Percentiles rank a stretch among this genome's conserved stretches.
These are phyloP conservation scores for Egretta garzetta DNA, from an alignment of 2,113 vertebrate species.

Conservation along the genomic window DNA sequence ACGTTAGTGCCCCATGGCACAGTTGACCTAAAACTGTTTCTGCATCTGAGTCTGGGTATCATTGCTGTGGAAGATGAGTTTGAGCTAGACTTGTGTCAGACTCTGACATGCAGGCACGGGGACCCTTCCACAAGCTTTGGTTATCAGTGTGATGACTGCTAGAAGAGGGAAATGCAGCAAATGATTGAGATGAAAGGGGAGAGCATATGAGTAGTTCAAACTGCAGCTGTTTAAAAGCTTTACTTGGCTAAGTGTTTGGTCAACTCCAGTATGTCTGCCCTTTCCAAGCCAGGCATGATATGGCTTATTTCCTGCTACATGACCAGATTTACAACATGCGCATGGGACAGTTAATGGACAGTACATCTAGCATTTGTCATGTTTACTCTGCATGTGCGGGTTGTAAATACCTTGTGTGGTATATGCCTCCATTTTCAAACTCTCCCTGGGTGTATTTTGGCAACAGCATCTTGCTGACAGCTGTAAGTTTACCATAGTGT, in stretches of 20 bases:
- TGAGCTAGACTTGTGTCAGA: not conserved
- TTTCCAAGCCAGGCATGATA: not conserved
- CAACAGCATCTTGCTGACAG: not conserved
- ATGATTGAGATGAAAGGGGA: not conserved
- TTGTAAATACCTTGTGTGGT: not conserved
- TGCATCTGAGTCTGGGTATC: not conserved
- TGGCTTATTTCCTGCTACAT: not conserved
- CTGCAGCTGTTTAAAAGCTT: not conserved
- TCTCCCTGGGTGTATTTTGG: not conserved
- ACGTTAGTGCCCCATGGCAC: rapidly evolving
- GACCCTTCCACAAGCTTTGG: not conserved
- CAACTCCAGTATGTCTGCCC: not conserved
- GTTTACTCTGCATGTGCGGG: not conserved
- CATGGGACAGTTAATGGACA: not conserved
- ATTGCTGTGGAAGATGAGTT: not conserved
- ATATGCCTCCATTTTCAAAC: not conserved
- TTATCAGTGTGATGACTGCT: not conserved
- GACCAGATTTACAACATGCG: not conserved
- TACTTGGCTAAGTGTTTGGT: not conserved
- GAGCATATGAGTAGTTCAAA: not conserved
- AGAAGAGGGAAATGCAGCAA: not conserved
- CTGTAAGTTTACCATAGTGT: not conserved
- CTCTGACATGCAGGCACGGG: not conserved
- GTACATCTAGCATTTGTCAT: not conserved
- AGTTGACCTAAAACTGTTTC: not conserved